Percentiles rank a stretch among this genome's conserved stretches.
phyloP scores from a whole-genome alignment of 2,888 invertebrate species.

The Macaria liturata region DNA sequence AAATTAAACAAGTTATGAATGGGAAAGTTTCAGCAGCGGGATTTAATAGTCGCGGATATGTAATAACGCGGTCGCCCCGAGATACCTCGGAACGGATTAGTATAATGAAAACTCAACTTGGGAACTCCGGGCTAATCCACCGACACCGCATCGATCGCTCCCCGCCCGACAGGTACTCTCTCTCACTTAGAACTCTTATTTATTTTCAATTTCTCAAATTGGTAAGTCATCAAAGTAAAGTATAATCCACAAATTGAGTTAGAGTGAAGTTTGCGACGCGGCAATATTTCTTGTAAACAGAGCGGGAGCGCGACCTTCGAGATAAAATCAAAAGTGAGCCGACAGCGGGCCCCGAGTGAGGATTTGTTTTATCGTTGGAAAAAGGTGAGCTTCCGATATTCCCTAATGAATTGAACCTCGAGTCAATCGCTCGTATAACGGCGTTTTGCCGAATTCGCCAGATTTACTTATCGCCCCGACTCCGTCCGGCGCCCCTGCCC shows the following conservation, averaged over 20 bases:
- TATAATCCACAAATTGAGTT: conserved; percentile 20
- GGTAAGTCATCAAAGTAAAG: conserved; percentile 18
- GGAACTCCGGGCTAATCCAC: conserved; percentile 14
- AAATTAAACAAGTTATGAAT: conserved; percentile 68
- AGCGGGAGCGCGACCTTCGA: conserved; percentile 15
- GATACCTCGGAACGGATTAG: conserved; percentile 18
- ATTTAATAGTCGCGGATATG: conserved; percentile 54
- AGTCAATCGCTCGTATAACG: conserved; percentile 43
- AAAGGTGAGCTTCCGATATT: conserved; percentile 36
- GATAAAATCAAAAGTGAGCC: conserved; percentile 37
- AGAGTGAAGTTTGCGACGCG: conserved; percentile 3
- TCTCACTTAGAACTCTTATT: conserved; percentile 12
- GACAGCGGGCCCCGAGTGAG: conserved; percentile 32
- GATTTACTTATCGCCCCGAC: conserved; percentile 34
- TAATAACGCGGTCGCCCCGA: conserved; percentile 46
- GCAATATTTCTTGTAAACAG: conserved; percentile 23
- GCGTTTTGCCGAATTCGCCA: conserved; percentile 32
- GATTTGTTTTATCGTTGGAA: conserved; percentile 41
- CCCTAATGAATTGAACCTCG: conserved; percentile 50
- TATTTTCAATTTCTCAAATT: conserved; percentile 21
- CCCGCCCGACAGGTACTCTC: not conserved
- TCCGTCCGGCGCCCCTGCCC: conserved; percentile 2
- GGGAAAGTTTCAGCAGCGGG: conserved; percentile 46
- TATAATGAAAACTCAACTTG: conserved; percentile 19
- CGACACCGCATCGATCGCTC: conserved; percentile 1